Evolutionary conservation across 1,140 invertebrate genomes (phyloP), one percentile per base, ranked within the genome.

Genomic region (Lycorma delicatula): DNA sequence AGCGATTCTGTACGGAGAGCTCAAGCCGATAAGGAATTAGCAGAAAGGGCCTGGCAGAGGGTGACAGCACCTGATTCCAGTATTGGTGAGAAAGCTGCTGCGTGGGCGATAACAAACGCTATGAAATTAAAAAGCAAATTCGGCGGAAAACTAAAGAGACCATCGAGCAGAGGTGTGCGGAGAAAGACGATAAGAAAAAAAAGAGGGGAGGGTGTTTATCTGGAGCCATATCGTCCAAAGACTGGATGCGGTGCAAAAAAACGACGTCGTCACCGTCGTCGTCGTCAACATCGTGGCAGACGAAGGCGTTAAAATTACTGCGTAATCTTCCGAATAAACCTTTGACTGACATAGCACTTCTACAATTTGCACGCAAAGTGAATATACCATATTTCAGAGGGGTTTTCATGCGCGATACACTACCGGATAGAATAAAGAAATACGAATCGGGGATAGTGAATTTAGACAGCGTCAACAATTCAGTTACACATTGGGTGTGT

Each of bases 61-160:
- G 61, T 73, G 34, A 66, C 67, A 56, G 60, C 72, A 13, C 70
- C 64, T 60, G 69, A 76, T 57, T 59, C 70, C 44, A 61, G 23
- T 58, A 49, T 71, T 3, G 56, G 60, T 22, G 70, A 71, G 65
- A 70, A 67, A 67, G 34, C 55, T n/a, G 63, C 68, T 22, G 68
- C 70, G 7, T 70, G 54, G 41, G 26, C 55, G 5, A 60, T 71
- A 1, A 63, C 69, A 1, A 67, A 63, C 22, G 54, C 60, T 9
- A 73, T 72, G 63, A 69, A 68, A 57, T 25, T 58, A 22, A 72
- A 71, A 67, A 3, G 34, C 41, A 71, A 69, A 60, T 23, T 71
- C 1, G 68, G 67, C 1, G 58, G 55, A 31, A 49, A 9, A 5
- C 9, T 23, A 46, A 46, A 46, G 20, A 7, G 16, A 46, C 6